A percentile compares a stretch with the other conserved stretches of the same genome.
phyloP scores from a whole-genome alignment of 2,888 invertebrate species.

The Acronicta alni region DNA sequence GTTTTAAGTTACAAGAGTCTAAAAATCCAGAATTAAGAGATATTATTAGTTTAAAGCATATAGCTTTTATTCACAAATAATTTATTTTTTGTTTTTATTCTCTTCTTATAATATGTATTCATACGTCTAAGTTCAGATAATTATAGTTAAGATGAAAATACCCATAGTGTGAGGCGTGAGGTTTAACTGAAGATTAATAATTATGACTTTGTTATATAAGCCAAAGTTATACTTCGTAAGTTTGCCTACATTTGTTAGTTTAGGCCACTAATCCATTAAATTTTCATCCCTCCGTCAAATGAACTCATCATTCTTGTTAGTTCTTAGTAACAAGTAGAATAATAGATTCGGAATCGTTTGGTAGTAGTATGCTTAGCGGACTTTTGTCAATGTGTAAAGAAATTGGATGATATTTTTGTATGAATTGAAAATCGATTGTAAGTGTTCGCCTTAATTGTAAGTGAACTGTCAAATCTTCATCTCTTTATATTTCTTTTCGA shows the following conservation, averaged over 20 bases:
- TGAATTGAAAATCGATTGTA: constrained; percentile 78
- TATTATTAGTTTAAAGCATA: constrained; percentile 82
- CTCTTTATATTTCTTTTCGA: constrained; percentile 36
- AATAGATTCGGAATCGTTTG: constrained; percentile 56
- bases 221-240: constrained; percentile 57
- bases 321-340: constrained; percentile 46
- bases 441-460: constrained; percentile 78
- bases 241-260: constrained; percentile 45
- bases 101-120: constrained; percentile 15
- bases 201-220: constrained; percentile 50
- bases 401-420: constrained; percentile 88
- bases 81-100: constrained; percentile 81
- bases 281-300: constrained; percentile 53
- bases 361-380: constrained; percentile 78
- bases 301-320: constrained; percentile 47
- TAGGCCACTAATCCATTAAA: constrained; percentile 44
- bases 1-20: constrained; percentile 83
- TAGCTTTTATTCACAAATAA: constrained; percentile 72
- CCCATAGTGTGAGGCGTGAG: constrained; percentile 18
- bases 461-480: constrained; percentile 59
- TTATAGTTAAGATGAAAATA: constrained; percentile 24
- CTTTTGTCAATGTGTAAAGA: constrained; percentile 82
- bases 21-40: constrained; percentile 84
- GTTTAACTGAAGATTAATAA: constrained; percentile 41
- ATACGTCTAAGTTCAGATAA: constrained; percentile 52